A percentile compares a stretch with the other conserved stretches of the same genome.
Conservation (phyloP, 37 sponge, comb jelly and placozoan species). For the Haliclona indistincta region DNA sequence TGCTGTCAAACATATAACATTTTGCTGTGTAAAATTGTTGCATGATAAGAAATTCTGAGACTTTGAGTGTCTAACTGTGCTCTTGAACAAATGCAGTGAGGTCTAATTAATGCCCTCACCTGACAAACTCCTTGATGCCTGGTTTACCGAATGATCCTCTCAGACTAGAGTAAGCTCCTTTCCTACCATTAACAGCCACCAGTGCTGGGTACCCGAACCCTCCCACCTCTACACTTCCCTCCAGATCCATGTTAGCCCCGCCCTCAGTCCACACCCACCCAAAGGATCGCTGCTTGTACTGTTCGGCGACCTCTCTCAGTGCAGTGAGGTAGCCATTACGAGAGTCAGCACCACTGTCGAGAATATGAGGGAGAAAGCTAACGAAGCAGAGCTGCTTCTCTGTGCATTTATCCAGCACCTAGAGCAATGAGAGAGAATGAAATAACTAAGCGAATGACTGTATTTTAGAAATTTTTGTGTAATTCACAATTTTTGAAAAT, state of each 20-base stretch:
- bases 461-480: too few relatives aligned
- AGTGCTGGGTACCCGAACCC: conserved; percentile 99
- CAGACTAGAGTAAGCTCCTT: conserved; percentile 73
- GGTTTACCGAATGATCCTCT: conserved; percentile 76
- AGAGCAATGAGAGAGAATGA: too few relatives aligned
- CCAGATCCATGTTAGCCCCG: conserved; percentile 65
- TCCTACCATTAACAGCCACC: conserved; percentile 72
- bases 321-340: conserved; percentile 69
- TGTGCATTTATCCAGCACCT: conserved; percentile 75
- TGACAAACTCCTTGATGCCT: conserved; percentile 81
- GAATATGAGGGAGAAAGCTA: conserved; percentile 93
- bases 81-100: neutral
- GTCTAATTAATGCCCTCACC: conserved; percentile 16
- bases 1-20: too few relatives aligned
- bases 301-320: conserved; percentile 49
- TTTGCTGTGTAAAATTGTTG: neutral
- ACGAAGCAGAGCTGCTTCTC: conserved; percentile 89
- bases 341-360: conserved; percentile 85
- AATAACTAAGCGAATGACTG: too few relatives aligned
- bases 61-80: neutral
- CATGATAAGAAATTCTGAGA: neutral
- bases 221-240: conserved; percentile 84
- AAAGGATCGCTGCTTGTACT: conserved; percentile 87
- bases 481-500: too few relatives aligned
- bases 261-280: conserved; percentile 97